A percentile compares a stretch with the other conserved stretches of the same genome.
phyloP scores from a whole-genome alignment of 2,113 vertebrate species.

The Isurus oxyrinchus region DNA sequence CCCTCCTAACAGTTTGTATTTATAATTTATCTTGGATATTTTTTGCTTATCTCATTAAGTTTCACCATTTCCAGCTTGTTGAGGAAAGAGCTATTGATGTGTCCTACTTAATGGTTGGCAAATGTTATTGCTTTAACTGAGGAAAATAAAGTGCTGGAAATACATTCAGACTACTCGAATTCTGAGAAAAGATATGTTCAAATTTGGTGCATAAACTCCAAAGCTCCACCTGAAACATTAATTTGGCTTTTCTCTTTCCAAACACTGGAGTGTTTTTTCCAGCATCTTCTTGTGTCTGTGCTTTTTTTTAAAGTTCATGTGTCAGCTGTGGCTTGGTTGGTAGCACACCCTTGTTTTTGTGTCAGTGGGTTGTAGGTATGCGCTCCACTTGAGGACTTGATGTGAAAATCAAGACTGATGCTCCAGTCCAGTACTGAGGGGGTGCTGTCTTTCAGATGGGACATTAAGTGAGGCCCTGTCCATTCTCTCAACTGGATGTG shows the following conservation, averaged over 20 bases:
- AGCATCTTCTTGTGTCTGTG: neutral
- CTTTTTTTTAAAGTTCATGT: neutral
- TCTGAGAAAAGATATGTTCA: neutral
- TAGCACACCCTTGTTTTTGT: neutral
- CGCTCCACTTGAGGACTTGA: neutral
- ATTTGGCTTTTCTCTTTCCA: neutral
- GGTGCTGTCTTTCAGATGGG: too few relatives aligned
- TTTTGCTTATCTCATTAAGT: slow-evolving; percentile 2
- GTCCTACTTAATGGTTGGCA: neutral
- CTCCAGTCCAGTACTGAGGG: neutral
- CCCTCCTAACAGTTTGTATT: neutral
- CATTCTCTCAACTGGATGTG: neutral
- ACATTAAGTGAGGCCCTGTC: neutral
- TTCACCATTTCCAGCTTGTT: slow-evolving; percentile 7
- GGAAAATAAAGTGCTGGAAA: neutral
- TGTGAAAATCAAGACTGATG: neutral
- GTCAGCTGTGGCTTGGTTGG: neutral
- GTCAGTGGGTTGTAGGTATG: neutral
- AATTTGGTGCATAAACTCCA: neutral
- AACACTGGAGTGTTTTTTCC: neutral
- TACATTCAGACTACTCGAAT: neutral
- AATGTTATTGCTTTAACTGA: neutral
- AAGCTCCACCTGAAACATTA: neutral
- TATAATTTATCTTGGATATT: slow-evolving; percentile 9
- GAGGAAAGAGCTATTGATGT: neutral